These are phyloP conservation scores for Acleris sparsana DNA, from an alignment of 2,888 invertebrate species.

Conservation along the genomic window DNA sequence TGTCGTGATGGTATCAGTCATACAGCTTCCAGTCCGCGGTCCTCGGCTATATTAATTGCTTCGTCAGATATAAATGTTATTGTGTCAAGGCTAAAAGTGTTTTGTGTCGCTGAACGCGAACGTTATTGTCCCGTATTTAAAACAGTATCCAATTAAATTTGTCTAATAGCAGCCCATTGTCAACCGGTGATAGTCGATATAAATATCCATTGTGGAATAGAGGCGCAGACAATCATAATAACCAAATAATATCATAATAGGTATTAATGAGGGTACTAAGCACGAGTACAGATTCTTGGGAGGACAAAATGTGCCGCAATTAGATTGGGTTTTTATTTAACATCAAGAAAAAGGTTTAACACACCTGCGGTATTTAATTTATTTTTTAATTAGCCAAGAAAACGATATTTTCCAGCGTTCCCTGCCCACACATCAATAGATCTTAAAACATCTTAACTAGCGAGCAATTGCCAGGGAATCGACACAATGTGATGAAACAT, in stretches of 20 bases:
- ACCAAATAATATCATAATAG: not conserved
- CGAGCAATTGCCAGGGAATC: conserved; percentile 41
- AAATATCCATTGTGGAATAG: not conserved
- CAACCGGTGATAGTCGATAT: not conserved
- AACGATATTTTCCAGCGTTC: conserved; percentile 39
- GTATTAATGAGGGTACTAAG: not conserved
- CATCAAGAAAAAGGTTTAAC: no score
- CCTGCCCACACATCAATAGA: conserved; percentile 44
- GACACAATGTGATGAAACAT: conserved; percentile 41
- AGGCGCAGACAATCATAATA: no score
- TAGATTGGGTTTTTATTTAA: no score
- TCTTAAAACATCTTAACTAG: conserved; percentile 44
- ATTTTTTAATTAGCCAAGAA: not conserved
- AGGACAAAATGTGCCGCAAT: no score
- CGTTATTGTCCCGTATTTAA: conserved; percentile 57
- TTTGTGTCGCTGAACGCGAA: conserved; percentile 48
- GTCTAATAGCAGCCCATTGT: conserved; percentile 46
- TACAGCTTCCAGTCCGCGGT: conserved; percentile 57
- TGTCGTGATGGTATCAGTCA: conserved; percentile 61
- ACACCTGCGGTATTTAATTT: no score
- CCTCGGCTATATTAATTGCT: conserved; percentile 69
- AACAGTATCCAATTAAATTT: conserved; percentile 48
- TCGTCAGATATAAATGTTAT: conserved; percentile 73
- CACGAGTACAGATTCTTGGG: no score
- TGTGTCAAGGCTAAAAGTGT: conserved; percentile 71